A percentile compares a stretch with the other conserved stretches of the same genome.
These are phyloP conservation scores for Leucopsar rothschildi DNA, from an alignment of 2,113 vertebrate genomes.

Conservation along the genomic window DNA sequence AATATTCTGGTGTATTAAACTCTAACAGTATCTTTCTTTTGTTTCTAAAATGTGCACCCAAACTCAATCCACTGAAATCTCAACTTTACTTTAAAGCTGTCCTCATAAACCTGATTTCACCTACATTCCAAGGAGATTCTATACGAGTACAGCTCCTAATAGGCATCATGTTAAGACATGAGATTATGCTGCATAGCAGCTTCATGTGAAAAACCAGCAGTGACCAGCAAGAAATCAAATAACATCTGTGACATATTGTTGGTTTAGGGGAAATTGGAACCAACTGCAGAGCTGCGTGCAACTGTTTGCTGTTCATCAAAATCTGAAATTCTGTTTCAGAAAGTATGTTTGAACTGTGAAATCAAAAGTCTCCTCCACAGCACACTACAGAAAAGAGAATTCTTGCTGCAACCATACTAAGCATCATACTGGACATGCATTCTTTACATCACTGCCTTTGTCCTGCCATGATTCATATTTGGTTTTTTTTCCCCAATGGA, in stretches of 20 bases:
- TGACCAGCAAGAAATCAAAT: neutral
- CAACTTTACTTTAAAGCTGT: neutral
- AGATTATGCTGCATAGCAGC: neutral
- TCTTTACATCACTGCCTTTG: neutral
- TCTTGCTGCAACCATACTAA: neutral
- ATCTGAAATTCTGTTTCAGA: neutral
- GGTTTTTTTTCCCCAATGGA: accelerated
- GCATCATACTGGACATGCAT: neutral
- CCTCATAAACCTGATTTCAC: neutral
- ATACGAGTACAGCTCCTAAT: neutral
- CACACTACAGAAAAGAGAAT: neutral
- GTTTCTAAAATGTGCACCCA: neutral
- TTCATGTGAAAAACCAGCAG: neutral
- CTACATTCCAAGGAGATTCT: neutral
- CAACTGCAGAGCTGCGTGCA: accelerated
- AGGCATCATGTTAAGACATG: neutral
- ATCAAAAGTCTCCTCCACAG: neutral
- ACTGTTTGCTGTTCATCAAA: neutral
- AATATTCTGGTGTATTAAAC: neutral
- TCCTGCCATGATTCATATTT: neutral
- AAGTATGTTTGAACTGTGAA: neutral
- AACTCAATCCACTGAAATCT: neutral
- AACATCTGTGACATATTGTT: neutral
- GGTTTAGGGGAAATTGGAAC: neutral
- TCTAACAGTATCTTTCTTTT: neutral